Evolutionary conservation across 2,797 vertebrate species (phyloP).

Genomic region (Enoplosus armatus): DNA sequence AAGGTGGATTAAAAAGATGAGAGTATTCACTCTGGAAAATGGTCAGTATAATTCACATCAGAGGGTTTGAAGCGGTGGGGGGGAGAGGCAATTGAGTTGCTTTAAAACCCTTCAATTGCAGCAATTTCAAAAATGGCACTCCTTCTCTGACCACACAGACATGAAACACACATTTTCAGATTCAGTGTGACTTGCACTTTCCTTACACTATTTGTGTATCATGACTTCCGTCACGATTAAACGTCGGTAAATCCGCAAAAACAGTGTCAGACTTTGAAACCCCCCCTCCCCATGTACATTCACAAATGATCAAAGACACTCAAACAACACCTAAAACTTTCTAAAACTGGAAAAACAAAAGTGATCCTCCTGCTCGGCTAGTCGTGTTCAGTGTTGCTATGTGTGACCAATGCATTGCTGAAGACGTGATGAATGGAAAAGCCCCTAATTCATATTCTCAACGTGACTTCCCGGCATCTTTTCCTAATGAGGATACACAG

Average conservation of each 20-base stretch:
- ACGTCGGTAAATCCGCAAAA: neutral
- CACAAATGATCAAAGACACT: constrained; percentile 6
- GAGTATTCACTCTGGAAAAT: neutral
- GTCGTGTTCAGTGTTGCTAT: neutral
- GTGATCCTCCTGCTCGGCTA: neutral
- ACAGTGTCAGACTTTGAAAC: neutral
- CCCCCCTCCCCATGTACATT: neutral
- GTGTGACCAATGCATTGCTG: constrained; percentile 10
- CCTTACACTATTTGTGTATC: too few species aligned
- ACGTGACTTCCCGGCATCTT: neutral
- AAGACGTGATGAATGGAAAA: constrained; percentile 7
- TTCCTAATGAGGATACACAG: constrained; percentile 30
- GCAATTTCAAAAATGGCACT: neutral
- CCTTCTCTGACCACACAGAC: neutral
- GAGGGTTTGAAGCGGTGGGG: too few species aligned
- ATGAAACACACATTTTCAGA: neutral
- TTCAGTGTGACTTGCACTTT: neutral
- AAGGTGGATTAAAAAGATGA: neutral
- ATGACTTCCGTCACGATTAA: neutral
- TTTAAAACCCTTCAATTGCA: neutral
- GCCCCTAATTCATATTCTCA: constrained; percentile 17
- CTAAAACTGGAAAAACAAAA: neutral
- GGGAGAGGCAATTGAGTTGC: neutral
- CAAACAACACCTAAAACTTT: constrained; percentile 5
- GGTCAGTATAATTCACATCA: neutral